Evolutionary conservation across 2,797 vertebrate species (phyloP).

Genomic region (Gallinago nigripennis): DNA sequence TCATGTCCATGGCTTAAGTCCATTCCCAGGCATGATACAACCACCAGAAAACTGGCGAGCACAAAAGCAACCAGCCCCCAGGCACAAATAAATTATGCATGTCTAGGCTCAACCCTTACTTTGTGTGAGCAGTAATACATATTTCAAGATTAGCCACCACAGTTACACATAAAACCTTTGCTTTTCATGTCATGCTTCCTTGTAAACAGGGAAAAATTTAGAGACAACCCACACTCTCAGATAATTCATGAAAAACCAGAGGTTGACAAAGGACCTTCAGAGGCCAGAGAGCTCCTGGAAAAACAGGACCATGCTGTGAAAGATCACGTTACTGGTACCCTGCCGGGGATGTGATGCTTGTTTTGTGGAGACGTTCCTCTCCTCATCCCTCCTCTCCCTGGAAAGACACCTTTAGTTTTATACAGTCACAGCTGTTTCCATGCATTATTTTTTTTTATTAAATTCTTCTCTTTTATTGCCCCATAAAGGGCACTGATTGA

Average conservation of each 20-base stretch:
- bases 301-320: neutral
- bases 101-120: neutral
- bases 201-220: neutral
- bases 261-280: neutral
- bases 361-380: neutral
- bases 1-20: neutral
- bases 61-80: neutral
- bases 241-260: neutral
- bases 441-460: neutral
- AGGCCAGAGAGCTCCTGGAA: neutral
- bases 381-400: neutral
- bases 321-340: neutral
- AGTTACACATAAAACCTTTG: neutral
- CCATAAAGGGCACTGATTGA: neutral
- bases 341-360: neutral
- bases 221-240: neutral
- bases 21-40: neutral
- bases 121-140: rapidly evolving
- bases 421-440: neutral
- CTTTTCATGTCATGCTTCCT: neutral
- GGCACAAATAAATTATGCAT: neutral
- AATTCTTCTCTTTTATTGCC: neutral
- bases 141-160: neutral
- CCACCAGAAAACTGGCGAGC: neutral
- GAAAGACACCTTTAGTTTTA: neutral